Conservation (phyloP, 2,113 vertebrate species). For the Caracal caracal region DNA sequence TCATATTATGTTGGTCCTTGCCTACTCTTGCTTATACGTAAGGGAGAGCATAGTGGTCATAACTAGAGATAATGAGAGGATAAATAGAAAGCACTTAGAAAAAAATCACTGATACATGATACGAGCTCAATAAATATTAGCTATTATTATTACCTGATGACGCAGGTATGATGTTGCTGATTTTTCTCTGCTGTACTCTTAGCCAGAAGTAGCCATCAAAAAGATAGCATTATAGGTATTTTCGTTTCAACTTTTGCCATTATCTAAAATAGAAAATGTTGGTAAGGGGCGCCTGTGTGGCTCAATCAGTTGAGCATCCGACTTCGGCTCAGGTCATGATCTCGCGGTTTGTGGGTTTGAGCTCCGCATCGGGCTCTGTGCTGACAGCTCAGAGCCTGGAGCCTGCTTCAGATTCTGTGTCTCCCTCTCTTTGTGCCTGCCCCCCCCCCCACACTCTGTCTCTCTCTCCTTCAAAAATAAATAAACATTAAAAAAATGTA, state of each 20-base stretch:
- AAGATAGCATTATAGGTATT: neutral
- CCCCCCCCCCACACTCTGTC: no score
- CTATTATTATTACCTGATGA: neutral
- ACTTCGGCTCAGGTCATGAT: no score
- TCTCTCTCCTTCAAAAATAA: no score
- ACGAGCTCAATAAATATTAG: neutral
- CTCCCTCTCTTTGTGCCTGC: no score
- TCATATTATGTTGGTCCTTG: neutral
- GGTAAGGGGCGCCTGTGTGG: neutral
- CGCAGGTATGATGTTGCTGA: neutral
- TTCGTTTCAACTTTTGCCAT: conserved; percentile 25
- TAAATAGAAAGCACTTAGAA: neutral
- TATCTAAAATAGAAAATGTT: neutral
- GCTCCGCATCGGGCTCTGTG: no score
- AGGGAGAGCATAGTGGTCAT: neutral
- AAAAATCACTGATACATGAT: neutral
- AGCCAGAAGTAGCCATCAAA: neutral
- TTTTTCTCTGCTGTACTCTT: conserved; percentile 33
- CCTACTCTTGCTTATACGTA: neutral
- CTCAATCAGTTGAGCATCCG: no score
- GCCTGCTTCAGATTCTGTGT: no score
- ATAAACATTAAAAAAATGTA: no score
- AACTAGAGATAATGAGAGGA: neutral
- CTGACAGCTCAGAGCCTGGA: no score
- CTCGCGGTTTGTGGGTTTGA: no score